phyloP scores from a whole-genome alignment of 1,140 invertebrate species.

The Portunus trituberculatus region DNA sequence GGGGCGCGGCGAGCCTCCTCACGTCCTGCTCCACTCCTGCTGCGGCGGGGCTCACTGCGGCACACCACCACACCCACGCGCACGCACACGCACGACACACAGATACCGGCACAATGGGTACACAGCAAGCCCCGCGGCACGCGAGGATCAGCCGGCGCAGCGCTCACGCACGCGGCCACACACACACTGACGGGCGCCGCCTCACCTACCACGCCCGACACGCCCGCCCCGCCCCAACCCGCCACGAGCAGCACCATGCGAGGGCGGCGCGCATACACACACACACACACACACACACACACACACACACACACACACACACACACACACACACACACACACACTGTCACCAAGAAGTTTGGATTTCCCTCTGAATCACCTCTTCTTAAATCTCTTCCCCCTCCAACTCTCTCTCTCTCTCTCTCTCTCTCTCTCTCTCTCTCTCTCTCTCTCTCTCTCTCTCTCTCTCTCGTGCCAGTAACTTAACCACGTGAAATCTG shows the following conservation, averaged over 20 bases:
- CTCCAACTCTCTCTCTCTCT: neutral
- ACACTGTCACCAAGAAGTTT: neutral
- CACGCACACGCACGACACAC: neutral
- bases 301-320: slow-evolving; percentile 18
- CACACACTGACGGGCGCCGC: neutral
- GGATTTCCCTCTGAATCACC: neutral
- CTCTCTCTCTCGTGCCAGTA: no score
- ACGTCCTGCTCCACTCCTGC: neutral
- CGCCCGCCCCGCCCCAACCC: neutral
- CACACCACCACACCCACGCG: neutral
- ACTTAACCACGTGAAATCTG: no score
- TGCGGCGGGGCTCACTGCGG: neutral
- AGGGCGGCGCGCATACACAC: neutral
- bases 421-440: slow-evolving; percentile 20
- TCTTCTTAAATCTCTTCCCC: neutral
- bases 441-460: neutral
- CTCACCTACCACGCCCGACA: neutral
- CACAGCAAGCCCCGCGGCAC: neutral
- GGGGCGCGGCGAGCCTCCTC: neutral
- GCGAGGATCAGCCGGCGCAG: neutral
- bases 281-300: slow-evolving; percentile 18
- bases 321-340: slow-evolving; percentile 12
- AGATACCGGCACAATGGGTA: neutral
- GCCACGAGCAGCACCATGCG: neutral
- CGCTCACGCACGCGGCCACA: neutral